Evolutionary conservation across 2,113 vertebrate species (phyloP).

Genomic region (Morone chrysops): DNA sequence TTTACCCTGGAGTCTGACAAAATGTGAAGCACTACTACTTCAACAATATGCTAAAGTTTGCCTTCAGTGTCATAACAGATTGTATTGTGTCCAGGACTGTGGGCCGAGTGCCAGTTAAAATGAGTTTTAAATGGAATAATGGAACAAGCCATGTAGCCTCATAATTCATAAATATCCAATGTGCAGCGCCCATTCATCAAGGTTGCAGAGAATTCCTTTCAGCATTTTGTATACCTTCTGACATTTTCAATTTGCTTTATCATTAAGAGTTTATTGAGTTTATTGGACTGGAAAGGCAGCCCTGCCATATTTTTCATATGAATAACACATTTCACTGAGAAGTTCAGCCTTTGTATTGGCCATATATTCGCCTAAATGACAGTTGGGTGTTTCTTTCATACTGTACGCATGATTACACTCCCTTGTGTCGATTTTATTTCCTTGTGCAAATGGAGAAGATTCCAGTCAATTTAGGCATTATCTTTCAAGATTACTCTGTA

Average conservation of each 20-base stretch:
- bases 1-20: conserved; percentile 17
- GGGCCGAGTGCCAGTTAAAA: conserved; percentile 54
- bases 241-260: conserved; percentile 79
- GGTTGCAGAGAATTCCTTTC: conserved; percentile 36
- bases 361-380: conserved; percentile 57
- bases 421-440: conserved; percentile 14
- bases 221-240: conserved; percentile 69
- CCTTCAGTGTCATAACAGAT: conserved; percentile 23
- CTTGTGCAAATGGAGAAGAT: conserved; percentile 26
- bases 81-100: conserved; percentile 34
- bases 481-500: conserved; percentile 18
- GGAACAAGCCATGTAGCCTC: conserved; percentile 42
- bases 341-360: conserved; percentile 37
- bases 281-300: conserved; percentile 68
- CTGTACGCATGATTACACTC: conserved; percentile 8
- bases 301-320: conserved; percentile 54
- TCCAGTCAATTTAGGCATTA: conserved; percentile 40
- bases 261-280: conserved; percentile 71
- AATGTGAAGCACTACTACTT: conserved; percentile 28
- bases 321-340: conserved; percentile 49
- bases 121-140: conserved; percentile 66
- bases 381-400: conserved; percentile 51
- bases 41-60: conserved; percentile 32
- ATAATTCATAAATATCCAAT: conserved; percentile 72
- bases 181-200: conserved; percentile 60